Evolutionary conservation across 2,113 vertebrate species (phyloP).

Genomic region (Rana temporaria): DNA sequence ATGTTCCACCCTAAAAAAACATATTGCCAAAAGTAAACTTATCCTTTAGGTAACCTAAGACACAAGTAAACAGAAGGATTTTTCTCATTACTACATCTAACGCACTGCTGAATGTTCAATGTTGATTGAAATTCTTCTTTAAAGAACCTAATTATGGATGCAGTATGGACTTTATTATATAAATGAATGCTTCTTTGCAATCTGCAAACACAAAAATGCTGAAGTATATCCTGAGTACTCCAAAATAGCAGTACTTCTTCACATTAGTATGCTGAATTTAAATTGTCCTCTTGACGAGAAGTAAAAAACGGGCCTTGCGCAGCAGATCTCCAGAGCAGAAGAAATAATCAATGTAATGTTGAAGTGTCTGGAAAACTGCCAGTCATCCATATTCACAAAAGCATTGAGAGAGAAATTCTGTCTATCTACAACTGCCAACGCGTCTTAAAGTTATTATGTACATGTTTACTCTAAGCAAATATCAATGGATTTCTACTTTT

Average conservation of each 20-base stretch:
- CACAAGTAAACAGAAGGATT: too few relatives aligned
- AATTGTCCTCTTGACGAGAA: slow-evolving; percentile 34
- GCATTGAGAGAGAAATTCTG: slow-evolving; percentile 39
- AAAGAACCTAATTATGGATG: neutral
- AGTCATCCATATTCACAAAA: slow-evolving; percentile 49
- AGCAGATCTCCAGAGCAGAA: slow-evolving; percentile 12
- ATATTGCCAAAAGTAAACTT: too few relatives aligned
- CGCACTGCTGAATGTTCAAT: too few relatives aligned
- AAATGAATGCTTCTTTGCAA: neutral
- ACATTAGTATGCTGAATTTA: slow-evolving; percentile 28
- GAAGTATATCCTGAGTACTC: neutral
- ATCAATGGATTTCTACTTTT: slow-evolving; percentile 1
- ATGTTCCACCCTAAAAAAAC: too few relatives aligned
- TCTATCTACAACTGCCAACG: slow-evolving; percentile 38
- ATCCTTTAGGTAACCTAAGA: too few relatives aligned
- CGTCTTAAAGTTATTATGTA: slow-evolving; percentile 17
- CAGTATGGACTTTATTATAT: neutral
- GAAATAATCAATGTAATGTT: slow-evolving; percentile 44
- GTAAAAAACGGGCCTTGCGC: slow-evolving; percentile 12
- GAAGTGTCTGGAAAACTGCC: slow-evolving; percentile 37
- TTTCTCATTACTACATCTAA: too few relatives aligned
- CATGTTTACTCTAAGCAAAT: slow-evolving; percentile 30
- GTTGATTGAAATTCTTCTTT: neutral
- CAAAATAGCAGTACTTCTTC: slow-evolving; percentile 6
- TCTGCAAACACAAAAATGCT: neutral